Conservation (phyloP, 2,797 vertebrate genomes). For the Taeniopygia guttata region DNA sequence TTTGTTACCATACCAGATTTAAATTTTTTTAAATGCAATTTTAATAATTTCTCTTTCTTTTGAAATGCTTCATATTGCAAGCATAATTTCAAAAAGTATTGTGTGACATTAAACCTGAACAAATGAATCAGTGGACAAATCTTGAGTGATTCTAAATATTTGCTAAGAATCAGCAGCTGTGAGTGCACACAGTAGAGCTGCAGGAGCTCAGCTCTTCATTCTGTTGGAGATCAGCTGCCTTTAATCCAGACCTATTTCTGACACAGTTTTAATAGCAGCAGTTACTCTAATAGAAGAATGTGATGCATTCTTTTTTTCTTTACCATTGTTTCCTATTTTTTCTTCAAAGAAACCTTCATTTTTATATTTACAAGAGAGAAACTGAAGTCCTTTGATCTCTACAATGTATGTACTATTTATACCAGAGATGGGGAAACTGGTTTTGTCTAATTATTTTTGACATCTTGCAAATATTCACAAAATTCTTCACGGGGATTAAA, state of each 20-base stretch:
- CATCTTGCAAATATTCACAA: conserved; percentile 74
- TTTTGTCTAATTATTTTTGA: conserved; percentile 79
- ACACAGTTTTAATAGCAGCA: conserved; percentile 25
- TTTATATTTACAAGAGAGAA: conserved; percentile 44
- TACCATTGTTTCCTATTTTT: conserved; percentile 35
- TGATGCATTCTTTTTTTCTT: background rate
- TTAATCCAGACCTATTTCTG: conserved; percentile 41
- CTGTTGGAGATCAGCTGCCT: background rate
- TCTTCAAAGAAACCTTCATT: conserved; percentile 43
- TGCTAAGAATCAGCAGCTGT: background rate
- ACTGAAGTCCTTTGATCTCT: conserved; percentile 69
- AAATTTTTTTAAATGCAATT: background rate
- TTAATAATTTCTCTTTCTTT: background rate
- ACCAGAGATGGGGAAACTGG: conserved; percentile 31
- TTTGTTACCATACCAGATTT: background rate
- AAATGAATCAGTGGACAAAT: background rate
- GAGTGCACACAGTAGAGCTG: background rate
- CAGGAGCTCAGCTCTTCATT: background rate
- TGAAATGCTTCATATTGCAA: background rate
- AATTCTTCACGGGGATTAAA: conserved; percentile 64
- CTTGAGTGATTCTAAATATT: background rate
- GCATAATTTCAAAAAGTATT: background rate
- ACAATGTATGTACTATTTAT: conserved; percentile 50
- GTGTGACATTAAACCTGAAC: background rate
- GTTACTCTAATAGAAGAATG: background rate